Base-by-base conservation (phyloP, 2,113 vertebrate species). In the Actinemys pallida region DNA sequence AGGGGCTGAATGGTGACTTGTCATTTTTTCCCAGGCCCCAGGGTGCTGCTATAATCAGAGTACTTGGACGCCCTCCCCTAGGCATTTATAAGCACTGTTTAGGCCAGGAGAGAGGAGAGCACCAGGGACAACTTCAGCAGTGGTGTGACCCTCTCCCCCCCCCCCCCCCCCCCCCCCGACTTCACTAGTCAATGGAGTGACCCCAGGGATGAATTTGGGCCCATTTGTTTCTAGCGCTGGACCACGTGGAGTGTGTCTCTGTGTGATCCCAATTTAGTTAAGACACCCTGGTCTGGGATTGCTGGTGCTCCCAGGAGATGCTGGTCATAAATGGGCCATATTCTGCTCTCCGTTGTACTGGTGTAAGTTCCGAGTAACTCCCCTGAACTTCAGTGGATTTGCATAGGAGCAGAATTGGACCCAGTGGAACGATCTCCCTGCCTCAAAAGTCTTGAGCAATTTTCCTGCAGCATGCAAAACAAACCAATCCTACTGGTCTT, bases 131-230 rank as follows among this genome's bases (percentile, higher is more conserved):
- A 6, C 39, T 78, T 42, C 42, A 24, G 65, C n/a, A 11, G 19
- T 20, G n/a, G n/a, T 19, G n/a, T 39, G n/a, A 22, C 31, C 6
- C 62, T 42, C n/a, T n/a, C n/a, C n/a, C n/a, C n/a, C n/a, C n/a
- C n/a, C n/a, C 3, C 65, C 35, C 56, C 5, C 0, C 5, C 2
- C 4, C 20, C 20, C 20, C 20, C 53, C 3, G 65, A 72, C n/a
- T 39, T n/a, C 19, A 39, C 65, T 39, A 39, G 19, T n/a, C 65
- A 72, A 5, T 72, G 19, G 65, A 22, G 19, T 72, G 65, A 72
- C 65, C n/a, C 9, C n/a, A 72, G n/a, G 20, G 75, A 47, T 42
- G 75, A 78, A 78, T 78, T 47, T 47, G 24, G 75, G 75, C 10
- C 72, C 11, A 7, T n/a, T 69, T 69, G 29, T 65, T 65, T 31